A percentile compares a stretch with the other conserved stretches of the same genome.
Conservation (phyloP, 2,113 vertebrate species). For the Todiramphus saurophagus region DNA sequence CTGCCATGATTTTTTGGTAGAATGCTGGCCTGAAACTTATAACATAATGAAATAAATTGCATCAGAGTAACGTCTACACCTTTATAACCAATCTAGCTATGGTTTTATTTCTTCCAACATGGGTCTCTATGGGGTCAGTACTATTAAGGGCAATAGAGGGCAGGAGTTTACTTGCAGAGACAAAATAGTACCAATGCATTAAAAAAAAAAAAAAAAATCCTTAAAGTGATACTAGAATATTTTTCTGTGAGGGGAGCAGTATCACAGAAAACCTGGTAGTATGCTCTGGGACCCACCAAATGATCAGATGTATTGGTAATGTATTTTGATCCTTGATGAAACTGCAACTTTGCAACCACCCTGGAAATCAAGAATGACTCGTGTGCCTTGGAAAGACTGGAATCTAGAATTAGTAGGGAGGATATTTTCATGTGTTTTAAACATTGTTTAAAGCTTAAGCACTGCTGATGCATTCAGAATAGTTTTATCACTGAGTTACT, state of each 20-base stretch:
- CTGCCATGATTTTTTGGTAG: background rate
- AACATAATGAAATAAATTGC: background rate
- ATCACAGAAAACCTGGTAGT: background rate
- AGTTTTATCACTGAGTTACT: background rate
- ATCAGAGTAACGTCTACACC: background rate
- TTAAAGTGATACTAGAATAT: background rate
- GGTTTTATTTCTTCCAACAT: background rate
- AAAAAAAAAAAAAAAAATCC: background rate
- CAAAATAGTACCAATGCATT: background rate
- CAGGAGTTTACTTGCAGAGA: slow-evolving; percentile 15
- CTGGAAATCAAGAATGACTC: background rate
- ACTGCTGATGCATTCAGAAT: background rate
- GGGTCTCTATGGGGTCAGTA: background rate
- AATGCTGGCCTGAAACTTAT: background rate
- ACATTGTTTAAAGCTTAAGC: background rate
- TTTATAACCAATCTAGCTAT: background rate
- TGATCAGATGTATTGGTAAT: background rate
- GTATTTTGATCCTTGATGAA: background rate
- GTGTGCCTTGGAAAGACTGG: background rate
- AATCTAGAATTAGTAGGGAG: background rate
- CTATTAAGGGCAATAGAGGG: background rate
- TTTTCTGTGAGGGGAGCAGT: background rate
- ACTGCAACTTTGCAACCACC: background rate
- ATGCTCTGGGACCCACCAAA: background rate
- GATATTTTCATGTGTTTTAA: background rate